Evolutionary conservation across 2,888 invertebrate species (phyloP).

Genomic region (Kuschelorhynchus macadamiae): DNA sequence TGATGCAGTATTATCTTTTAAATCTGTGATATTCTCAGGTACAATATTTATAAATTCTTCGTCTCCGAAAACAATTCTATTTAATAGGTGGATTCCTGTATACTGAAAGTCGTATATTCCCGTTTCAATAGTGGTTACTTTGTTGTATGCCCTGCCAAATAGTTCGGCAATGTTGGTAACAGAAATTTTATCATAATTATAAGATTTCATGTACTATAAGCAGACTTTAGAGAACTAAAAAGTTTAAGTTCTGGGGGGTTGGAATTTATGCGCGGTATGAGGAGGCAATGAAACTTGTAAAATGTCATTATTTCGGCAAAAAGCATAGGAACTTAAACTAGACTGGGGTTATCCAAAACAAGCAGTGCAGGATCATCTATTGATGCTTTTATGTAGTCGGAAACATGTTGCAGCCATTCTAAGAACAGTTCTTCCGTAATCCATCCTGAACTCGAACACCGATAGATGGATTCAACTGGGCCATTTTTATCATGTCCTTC

Average conservation of each 20-base stretch:
- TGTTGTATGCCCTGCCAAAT: neutral
- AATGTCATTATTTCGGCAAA: constrained; percentile 12
- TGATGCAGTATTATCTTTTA: neutral
- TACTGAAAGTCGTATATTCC: neutral
- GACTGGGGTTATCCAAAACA: constrained; percentile 31
- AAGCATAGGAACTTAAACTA: constrained; percentile 15
- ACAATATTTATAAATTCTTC: constrained; percentile 7
- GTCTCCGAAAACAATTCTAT: neutral
- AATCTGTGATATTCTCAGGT: constrained; percentile 9
- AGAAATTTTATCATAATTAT: constrained; percentile 20
- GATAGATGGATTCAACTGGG: constrained; percentile 56
- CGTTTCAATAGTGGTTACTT: neutral
- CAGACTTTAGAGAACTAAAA: constrained; percentile 40
- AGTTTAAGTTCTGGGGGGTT: constrained; percentile 41
- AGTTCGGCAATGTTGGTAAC: neutral
- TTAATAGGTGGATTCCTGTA: constrained; percentile 1
- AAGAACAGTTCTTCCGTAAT: constrained; percentile 17
- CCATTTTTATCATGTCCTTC: constrained; percentile 48
- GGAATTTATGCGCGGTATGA: constrained; percentile 25
- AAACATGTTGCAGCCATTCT: constrained; percentile 17
- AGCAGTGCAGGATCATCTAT: constrained; percentile 8
- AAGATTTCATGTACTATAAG: constrained; percentile 38
- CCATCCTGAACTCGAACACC: constrained; percentile 2
- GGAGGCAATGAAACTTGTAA: constrained; percentile 7
- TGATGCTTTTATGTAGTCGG: constrained; percentile 12